A percentile compares a stretch with the other conserved stretches of the same genome.
These are phyloP conservation scores for Camptogramma bilineatum DNA, from an alignment of 2,888 invertebrate species.

Conservation along the genomic window DNA sequence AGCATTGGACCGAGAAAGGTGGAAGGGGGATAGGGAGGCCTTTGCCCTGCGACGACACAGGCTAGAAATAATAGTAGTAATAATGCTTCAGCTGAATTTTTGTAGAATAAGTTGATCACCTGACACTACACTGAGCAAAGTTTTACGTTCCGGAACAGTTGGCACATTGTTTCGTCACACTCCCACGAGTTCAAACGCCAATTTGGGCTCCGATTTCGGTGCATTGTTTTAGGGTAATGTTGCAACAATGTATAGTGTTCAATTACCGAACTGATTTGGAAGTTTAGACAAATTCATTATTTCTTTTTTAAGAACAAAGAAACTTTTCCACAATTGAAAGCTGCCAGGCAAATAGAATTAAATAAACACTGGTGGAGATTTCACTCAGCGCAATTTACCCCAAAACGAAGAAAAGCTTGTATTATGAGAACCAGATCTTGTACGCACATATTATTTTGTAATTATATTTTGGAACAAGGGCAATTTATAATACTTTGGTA, in stretches of 20 bases:
- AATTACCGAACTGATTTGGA: slow-evolving; percentile 22
- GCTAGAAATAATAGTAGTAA: too few species aligned
- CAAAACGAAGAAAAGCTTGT: too few species aligned
- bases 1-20: too few species aligned
- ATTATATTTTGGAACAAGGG: too few species aligned
- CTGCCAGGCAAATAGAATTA: too few species aligned
- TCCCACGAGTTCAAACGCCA: slow-evolving; percentile 59
- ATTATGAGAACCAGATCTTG: too few species aligned
- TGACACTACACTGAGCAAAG: slow-evolving; percentile 36
- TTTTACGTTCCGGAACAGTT: slow-evolving; percentile 58
- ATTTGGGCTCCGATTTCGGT: slow-evolving; percentile 60
- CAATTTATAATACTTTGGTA: too few species aligned
- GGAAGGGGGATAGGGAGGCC: too few species aligned
- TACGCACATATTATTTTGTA: too few species aligned
- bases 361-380: too few species aligned
- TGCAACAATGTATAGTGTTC: slow-evolving; percentile 41
- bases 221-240: slow-evolving; percentile 57
- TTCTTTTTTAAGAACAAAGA: not conserved
- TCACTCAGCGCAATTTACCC: too few species aligned
- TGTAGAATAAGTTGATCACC: slow-evolving; percentile 13
- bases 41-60: too few species aligned
- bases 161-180: slow-evolving; percentile 41
- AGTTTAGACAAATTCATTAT: not conserved
- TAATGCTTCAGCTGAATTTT: not conserved
- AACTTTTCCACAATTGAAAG: not conserved